Evolutionary conservation across 2,888 invertebrate species (phyloP).

Genomic region (Macrosoma leucophasiata): DNA sequence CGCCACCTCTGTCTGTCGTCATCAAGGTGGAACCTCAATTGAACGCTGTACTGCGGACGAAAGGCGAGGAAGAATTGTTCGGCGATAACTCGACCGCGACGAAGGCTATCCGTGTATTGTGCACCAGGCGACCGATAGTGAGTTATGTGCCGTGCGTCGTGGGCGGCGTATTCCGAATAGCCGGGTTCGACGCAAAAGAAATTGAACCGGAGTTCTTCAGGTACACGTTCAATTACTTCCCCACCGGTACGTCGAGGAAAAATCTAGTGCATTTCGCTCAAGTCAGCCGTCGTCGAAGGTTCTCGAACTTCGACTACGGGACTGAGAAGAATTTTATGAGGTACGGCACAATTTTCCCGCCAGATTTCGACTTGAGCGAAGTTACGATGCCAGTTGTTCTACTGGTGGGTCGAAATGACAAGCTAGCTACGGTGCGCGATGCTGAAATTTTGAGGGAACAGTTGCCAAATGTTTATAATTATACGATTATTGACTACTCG

Average conservation of each 20-base stretch:
- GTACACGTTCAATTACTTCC: constrained; percentile 32
- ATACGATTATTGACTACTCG: constrained; percentile 6
- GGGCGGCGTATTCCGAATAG: neutral
- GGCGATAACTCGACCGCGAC: neutral
- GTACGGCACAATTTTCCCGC: constrained; percentile 35
- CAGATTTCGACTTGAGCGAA: constrained; percentile 35
- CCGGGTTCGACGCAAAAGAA: constrained; percentile 18
- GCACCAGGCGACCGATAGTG: constrained; percentile 2
- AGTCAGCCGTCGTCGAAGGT: constrained; percentile 26
- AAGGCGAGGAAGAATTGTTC: neutral
- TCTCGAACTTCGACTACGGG: constrained; percentile 41
- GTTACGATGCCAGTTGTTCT: constrained; percentile 34
- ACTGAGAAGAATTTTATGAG: constrained; percentile 26
- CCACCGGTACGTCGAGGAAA: constrained; percentile 38
- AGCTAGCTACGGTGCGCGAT: constrained; percentile 33
- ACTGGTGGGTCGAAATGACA: constrained; percentile 36
- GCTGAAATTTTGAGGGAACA: constrained; percentile 24
- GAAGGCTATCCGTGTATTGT: neutral
- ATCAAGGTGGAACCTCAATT: no score
- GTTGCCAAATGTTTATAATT: constrained; percentile 33
- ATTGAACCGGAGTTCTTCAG: constrained; percentile 33
- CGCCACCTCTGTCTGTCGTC: neutral
- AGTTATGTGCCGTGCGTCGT: constrained; percentile 7
- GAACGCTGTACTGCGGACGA: neutral
- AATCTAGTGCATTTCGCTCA: constrained; percentile 37